Evolutionary conservation across 2,888 invertebrate species (phyloP).

Genomic region (Lissocephala sabroskyi): DNA sequence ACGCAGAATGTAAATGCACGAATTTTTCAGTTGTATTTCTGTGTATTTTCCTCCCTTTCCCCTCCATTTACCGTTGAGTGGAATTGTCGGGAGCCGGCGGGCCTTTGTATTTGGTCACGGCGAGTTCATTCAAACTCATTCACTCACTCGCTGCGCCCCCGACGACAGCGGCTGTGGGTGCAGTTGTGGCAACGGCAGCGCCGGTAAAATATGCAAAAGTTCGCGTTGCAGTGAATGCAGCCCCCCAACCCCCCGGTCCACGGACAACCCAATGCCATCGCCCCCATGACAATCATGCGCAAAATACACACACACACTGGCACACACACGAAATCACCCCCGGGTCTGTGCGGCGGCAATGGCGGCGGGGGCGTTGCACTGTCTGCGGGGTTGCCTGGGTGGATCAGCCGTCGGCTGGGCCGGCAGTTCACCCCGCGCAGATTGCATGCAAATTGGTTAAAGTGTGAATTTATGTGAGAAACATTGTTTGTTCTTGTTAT

Average conservation of each 20-base stretch:
- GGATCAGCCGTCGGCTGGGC: not conserved
- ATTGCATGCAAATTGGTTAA: constrained; percentile 68
- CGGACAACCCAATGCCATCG: not conserved
- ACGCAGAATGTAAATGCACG: no score
- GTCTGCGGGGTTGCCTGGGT: constrained; percentile 26
- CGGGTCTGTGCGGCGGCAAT: constrained; percentile 13
- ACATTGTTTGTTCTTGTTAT: constrained; percentile 69
- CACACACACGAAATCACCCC: not conserved
- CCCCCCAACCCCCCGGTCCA: not conserved
- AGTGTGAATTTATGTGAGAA: constrained; percentile 73
- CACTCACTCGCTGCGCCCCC: constrained; percentile 51
- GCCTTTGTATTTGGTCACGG: constrained; percentile 39
- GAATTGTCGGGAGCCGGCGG: constrained; percentile 22
- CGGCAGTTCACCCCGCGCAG: constrained; percentile 51
- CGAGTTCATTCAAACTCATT: constrained; percentile 66
- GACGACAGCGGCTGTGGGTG: constrained; percentile 30
- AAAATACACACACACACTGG: constrained; percentile 23
- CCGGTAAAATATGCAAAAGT: constrained; percentile 63
- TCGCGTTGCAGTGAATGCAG: constrained; percentile 44
- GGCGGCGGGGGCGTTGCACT: constrained; percentile 47
- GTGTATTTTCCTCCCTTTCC: constrained; percentile 19
- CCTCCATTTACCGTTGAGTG: constrained; percentile 27
- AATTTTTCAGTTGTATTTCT: constrained; percentile 35
- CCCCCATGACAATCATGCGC: constrained; percentile 29
- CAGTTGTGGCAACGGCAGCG: constrained; percentile 6